phyloP scores from a whole-genome alignment of 2,113 vertebrate species.

The Tyrannus savana region DNA sequence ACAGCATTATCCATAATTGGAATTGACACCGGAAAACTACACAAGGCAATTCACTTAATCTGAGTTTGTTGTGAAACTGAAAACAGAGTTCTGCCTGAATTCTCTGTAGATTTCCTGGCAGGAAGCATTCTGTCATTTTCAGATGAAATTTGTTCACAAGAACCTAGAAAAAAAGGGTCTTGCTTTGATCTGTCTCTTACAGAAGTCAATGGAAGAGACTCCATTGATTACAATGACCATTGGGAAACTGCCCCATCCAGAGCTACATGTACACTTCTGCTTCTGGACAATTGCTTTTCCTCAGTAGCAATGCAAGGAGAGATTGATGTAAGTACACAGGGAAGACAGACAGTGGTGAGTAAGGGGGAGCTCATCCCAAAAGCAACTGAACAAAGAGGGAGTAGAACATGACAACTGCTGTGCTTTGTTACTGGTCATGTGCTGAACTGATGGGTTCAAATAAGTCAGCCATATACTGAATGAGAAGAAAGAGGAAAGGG shows the following conservation, averaged over 20 bases:
- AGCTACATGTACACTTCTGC: background rate
- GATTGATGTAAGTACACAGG: background rate
- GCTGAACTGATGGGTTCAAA: background rate
- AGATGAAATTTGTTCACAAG: conserved; percentile 20
- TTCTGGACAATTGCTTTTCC: conserved; percentile 49
- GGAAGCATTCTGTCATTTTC: conserved; percentile 20
- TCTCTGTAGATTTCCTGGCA: conserved; percentile 18
- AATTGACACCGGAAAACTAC: conserved; percentile 19
- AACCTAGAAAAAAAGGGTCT: conserved; percentile 20
- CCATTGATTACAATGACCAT: background rate
- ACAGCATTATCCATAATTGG: background rate
- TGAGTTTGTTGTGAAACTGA: conserved; percentile 10
- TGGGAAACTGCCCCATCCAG: conserved; percentile 12
- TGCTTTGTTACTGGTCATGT: background rate
- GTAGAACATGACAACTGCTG: background rate
- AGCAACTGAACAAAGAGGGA: conserved; percentile 1
- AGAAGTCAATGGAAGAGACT: conserved; percentile 17
- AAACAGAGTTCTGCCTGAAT: conserved; percentile 29
- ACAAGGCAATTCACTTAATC: conserved; percentile 18
- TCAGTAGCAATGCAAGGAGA: conserved; percentile 11
- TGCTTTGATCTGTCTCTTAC: conserved; percentile 35
- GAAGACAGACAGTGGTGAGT: background rate
- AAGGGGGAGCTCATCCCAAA: conserved; percentile 4
- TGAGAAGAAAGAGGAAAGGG: background rate
- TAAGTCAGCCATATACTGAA: background rate